phyloP scores from a whole-genome alignment of 2,888 invertebrate genomes.

The Heliconius ismenius region DNA sequence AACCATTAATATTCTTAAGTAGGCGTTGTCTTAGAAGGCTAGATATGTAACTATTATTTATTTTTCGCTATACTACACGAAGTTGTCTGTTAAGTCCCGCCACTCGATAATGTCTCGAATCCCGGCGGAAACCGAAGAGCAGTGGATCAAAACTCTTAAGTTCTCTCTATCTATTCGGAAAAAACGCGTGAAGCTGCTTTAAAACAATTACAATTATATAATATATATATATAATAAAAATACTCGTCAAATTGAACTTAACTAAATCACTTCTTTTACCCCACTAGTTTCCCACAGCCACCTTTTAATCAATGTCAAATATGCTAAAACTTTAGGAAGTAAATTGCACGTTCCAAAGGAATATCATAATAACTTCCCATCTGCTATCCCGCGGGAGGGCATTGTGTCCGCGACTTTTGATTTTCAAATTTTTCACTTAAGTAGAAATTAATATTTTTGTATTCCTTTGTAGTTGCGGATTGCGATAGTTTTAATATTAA shows the following conservation, averaged over 20 bases:
- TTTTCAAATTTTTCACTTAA: conserved; percentile 6
- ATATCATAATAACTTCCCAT: conserved; percentile 4
- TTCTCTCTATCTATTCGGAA: neutral
- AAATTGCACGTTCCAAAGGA: conserved; percentile 5
- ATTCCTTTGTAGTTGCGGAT: neutral
- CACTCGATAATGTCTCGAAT: too few species aligned
- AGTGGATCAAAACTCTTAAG: too few species aligned
- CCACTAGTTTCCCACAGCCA: neutral
- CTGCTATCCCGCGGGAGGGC: neutral
- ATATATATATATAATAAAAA: too few species aligned
- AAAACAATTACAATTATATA: neutral
- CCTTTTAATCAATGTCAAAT: conserved; percentile 2
- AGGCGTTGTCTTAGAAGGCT: too few species aligned
- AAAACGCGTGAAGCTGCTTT: neutral
- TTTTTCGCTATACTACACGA: too few species aligned
- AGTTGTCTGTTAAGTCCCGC: neutral
- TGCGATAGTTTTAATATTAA: conserved; percentile 1
- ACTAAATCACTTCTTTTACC: neutral
- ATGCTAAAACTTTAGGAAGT: conserved; percentile 3
- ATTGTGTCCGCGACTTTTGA: conserved; percentile 10
- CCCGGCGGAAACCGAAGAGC: too few species aligned
- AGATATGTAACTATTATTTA: too few species aligned
- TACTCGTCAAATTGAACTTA: too few species aligned
- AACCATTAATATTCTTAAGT: too few species aligned
- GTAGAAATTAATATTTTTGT: conserved; percentile 4